phyloP scores from a whole-genome alignment of 2,888 invertebrate species.

The Philaethria dido region DNA sequence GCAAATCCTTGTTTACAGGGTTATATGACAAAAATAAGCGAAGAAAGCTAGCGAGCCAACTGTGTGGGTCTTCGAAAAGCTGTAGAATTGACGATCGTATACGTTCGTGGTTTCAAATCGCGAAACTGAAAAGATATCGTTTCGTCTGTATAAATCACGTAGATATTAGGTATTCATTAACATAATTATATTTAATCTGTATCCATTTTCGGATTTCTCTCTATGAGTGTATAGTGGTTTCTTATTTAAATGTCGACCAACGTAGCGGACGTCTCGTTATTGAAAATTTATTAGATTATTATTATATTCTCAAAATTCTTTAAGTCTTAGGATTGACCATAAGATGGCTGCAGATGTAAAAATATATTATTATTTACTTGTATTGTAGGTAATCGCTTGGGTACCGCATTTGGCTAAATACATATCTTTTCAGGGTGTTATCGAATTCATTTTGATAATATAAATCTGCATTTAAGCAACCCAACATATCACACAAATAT shows the following conservation, averaged over 20 bases:
- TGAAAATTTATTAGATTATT: constrained; percentile 83
- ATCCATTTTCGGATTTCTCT: constrained; percentile 83
- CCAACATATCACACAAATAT: constrained; percentile 76
- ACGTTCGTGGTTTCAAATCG: constrained; percentile 82
- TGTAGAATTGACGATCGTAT: constrained; percentile 71
- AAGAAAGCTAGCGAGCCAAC: constrained; percentile 60
- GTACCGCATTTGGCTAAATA: constrained; percentile 64
- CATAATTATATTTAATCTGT: constrained; percentile 82
- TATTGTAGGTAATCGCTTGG: constrained; percentile 77
- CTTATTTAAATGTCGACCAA: constrained; percentile 83
- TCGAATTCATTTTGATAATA: constrained; percentile 54
- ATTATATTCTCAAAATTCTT: constrained; percentile 76
- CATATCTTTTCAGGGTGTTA: constrained; percentile 78
- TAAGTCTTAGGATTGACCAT: constrained; percentile 72
- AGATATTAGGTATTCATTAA: constrained; percentile 79
- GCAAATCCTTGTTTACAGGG: constrained; percentile 70
- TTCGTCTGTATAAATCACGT: constrained; percentile 80
- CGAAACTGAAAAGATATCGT: constrained; percentile 71
- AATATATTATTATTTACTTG: constrained; percentile 80
- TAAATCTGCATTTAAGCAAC: constrained; percentile 49
- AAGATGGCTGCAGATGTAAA: constrained; percentile 82
- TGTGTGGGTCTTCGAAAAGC: constrained; percentile 77
- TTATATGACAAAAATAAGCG: constrained; percentile 57
- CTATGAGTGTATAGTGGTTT: constrained; percentile 83
- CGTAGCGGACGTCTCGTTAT: constrained; percentile 82